Evolutionary conservation across 2,888 invertebrate genomes (phyloP), one percentile per base, ranked within the genome.

Genomic region (Ecdyonurus torrentis): DNA sequence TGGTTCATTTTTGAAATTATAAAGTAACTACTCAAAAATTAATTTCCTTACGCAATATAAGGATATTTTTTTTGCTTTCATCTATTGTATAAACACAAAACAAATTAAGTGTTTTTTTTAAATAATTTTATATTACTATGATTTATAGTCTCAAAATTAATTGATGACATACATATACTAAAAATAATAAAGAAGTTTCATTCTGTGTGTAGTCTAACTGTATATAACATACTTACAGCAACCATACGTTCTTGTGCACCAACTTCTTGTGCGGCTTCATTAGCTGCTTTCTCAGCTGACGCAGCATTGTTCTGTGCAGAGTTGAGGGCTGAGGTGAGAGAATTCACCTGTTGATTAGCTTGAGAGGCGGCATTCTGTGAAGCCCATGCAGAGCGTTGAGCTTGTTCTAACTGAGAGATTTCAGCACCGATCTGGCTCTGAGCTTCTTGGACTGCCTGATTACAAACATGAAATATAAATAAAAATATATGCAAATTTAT

Each of bases 191-290:
- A n/a, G n/a, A n/a, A n/a, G n/a, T n/a, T n/a, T n/a, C n/a, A n/a
- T n/a, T n/a, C n/a, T n/a, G n/a, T n/a, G n/a, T n/a, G n/a, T n/a
- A n/a, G n/a, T n/a, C n/a, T n/a, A n/a, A n/a, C n/a, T n/a, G 22
- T 7, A 10, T 18, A 10, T 10, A 5, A 15, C 5, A 22, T n/a
- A 55, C 55, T 55, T 20, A 55, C 55, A n/a, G 55, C 55, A 5
- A 55, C 55, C 55, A 55, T 55, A 22, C 55, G 55, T n/a, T 55
- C 55, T n/a, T 55, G 55, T n/a, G 55, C 55, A 5, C 55, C 55
- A n/a, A 55, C 55, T n/a, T 55, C 55, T n/a, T 55, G 55, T 5
- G 55, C 10, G 15, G 55, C 55, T n/a, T 55, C 55, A 20, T 22
- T 22, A 7, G 55, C 55, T 5, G 55, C 10, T n/a, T 55, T 55